phyloP scores from a whole-genome alignment of 2,113 vertebrate species.

The Genyomyrus donnyi region DNA sequence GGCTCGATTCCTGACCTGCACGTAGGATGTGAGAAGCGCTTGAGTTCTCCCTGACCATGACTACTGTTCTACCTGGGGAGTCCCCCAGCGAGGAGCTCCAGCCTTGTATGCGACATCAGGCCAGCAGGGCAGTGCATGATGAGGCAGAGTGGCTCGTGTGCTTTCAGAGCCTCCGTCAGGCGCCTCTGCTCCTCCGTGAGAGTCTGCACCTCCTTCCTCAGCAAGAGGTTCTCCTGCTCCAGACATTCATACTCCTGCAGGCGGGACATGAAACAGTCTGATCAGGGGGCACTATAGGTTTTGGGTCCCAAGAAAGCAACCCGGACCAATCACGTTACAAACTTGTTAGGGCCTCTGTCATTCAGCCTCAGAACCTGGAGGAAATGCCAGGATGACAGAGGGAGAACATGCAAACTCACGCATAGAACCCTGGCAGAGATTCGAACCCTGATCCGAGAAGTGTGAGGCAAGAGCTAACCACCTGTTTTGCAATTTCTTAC shows the following conservation, averaged over 20 bases:
- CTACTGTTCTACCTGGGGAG: slow-evolving; percentile 47
- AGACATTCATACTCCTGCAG: slow-evolving; percentile 77
- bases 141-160: slow-evolving; percentile 79
- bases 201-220: slow-evolving; percentile 80
- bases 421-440: neutral
- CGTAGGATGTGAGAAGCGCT: neutral
- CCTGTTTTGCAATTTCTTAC: neutral
- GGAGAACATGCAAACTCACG: neutral
- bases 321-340: neutral
- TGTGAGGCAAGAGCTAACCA: neutral
- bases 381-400: neutral
- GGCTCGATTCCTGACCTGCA: neutral
- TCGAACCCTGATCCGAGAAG: neutral
- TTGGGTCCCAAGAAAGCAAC: neutral
- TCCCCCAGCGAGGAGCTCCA: slow-evolving; percentile 48
- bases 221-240: slow-evolving; percentile 77
- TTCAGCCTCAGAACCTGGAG: neutral
- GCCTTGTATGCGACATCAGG: slow-evolving; percentile 58
- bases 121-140: slow-evolving; percentile 70
- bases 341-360: neutral
- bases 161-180: slow-evolving; percentile 68
- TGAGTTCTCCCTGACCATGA: neutral
- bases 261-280: neutral
- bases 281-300: too few species aligned
- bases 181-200: slow-evolving; percentile 78